Evolutionary conservation across 2,888 invertebrate genomes (phyloP).

Genomic region (Pachymerium ferrugineum): DNA sequence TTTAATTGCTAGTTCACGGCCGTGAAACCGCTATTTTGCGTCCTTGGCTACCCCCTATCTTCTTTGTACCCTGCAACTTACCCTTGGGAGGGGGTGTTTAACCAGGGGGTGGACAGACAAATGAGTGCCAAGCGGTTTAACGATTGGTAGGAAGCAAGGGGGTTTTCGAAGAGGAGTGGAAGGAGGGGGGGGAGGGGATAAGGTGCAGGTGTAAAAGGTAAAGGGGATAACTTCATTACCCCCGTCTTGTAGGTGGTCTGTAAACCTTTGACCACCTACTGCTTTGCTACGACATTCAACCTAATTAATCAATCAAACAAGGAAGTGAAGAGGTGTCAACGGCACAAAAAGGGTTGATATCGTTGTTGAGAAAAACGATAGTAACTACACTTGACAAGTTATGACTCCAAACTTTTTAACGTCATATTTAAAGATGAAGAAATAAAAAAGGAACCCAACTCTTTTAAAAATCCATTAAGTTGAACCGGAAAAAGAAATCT

Average conservation of each 20-base stretch:
- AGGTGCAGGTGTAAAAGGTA: background rate
- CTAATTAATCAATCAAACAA: slow-evolving; percentile 16
- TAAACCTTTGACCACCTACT: background rate
- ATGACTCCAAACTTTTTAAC: too few relatives aligned
- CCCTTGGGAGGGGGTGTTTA: background rate
- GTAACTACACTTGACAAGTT: too few relatives aligned
- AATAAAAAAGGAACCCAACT: background rate
- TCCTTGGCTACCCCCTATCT: slow-evolving; percentile 12
- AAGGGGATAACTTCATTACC: slow-evolving; percentile 10
- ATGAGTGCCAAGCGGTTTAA: slow-evolving; percentile 8
- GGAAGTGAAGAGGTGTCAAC: background rate
- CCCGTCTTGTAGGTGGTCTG: slow-evolving; percentile 6
- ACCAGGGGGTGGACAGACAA: background rate
- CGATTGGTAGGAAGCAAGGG: background rate
- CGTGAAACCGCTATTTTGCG: slow-evolving; percentile 14
- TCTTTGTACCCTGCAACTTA: background rate
- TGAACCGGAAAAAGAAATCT: too few relatives aligned
- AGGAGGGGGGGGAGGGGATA: background rate
- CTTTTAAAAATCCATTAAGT: background rate
- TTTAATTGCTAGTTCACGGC: slow-evolving; percentile 1
- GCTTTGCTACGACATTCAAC: background rate
- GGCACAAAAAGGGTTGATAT: background rate
- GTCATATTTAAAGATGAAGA: too few relatives aligned
- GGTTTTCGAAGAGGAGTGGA: background rate
- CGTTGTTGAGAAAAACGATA: too few relatives aligned